Conservation (phyloP, 2,113 vertebrate genomes). For the Helogale parvula region DNA sequence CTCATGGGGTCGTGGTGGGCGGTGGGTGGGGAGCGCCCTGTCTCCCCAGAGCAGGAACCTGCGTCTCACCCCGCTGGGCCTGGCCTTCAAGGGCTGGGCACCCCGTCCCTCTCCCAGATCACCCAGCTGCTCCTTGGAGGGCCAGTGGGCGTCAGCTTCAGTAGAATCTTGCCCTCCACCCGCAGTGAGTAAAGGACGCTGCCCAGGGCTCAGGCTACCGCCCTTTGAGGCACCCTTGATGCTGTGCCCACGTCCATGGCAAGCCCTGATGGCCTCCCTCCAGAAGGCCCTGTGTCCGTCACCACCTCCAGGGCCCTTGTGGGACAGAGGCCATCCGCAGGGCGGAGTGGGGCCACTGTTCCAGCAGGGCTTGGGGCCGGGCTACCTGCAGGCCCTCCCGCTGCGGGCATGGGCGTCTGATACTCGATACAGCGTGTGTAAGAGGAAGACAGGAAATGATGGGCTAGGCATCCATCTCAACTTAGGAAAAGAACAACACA, state of each 20-base stretch:
- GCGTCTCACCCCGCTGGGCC: no score
- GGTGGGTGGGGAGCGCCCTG: accelerated
- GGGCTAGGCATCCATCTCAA: not conserved
- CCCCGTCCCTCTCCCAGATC: not conserved
- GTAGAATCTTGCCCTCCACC: not conserved
- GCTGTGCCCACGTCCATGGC: not conserved
- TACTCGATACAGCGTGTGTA: no score
- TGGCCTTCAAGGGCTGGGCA: accelerated
- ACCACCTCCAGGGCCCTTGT: not conserved
- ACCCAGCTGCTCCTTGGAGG: not conserved
- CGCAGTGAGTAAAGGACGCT: accelerated
- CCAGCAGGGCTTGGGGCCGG: not conserved
- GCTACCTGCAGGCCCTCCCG: not conserved
- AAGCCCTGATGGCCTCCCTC: not conserved
- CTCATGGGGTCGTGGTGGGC: accelerated
- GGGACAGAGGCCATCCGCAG: not conserved
- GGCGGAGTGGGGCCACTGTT: not conserved
- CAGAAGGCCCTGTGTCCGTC: not conserved
- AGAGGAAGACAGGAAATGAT: not conserved
- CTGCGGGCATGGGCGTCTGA: not conserved
- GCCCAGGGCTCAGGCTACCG: not conserved
- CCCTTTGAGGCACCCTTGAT: not conserved
- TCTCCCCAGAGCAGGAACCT: not conserved
- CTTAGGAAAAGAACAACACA: not conserved
- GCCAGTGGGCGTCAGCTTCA: not conserved